Evolutionary conservation across 2,888 invertebrate genomes (phyloP).

Genomic region (Arenicola marina): DNA sequence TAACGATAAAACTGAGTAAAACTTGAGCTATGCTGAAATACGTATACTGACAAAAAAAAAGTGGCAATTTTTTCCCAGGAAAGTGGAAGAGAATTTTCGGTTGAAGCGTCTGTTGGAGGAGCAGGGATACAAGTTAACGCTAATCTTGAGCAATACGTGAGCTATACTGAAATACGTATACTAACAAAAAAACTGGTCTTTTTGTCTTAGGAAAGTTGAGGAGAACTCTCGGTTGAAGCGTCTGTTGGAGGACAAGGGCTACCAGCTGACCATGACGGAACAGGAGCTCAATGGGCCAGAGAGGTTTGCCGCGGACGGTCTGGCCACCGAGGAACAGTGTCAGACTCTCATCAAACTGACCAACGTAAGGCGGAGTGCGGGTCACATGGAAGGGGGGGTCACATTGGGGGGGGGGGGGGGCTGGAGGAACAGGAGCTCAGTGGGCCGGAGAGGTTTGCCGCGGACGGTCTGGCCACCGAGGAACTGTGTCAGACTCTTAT

Average conservation of each 20-base stretch:
- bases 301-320: conserved; percentile 48
- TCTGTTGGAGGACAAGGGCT: conserved; percentile 15
- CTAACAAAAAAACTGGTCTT: no score
- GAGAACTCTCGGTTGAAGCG: conserved; percentile 9
- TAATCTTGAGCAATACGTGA: no score
- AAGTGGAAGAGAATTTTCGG: no score
- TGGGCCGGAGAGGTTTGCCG: conserved; percentile 44
- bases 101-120: no score
- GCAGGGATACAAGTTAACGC: no score
- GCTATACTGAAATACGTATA: no score
- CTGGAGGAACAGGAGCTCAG: conserved; percentile 36
- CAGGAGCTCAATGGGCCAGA: conserved; percentile 38
- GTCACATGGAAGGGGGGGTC: neutral
- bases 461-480: conserved; percentile 45
- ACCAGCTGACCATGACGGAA: conserved; percentile 22
- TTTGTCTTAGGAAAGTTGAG: neutral
- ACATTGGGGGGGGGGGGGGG: no score
- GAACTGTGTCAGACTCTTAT: conserved; percentile 50
- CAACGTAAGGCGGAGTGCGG: conserved; percentile 45
- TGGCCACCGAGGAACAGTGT: conserved; percentile 51
- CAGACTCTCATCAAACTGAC: conserved; percentile 44
- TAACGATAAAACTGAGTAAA: no score
- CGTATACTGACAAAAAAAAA: no score
- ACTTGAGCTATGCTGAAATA: no score
- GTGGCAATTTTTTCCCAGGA: no score